Evolutionary conservation across 2,113 vertebrate species (phyloP).

Genomic region (Neodon shergylaensis): DNA sequence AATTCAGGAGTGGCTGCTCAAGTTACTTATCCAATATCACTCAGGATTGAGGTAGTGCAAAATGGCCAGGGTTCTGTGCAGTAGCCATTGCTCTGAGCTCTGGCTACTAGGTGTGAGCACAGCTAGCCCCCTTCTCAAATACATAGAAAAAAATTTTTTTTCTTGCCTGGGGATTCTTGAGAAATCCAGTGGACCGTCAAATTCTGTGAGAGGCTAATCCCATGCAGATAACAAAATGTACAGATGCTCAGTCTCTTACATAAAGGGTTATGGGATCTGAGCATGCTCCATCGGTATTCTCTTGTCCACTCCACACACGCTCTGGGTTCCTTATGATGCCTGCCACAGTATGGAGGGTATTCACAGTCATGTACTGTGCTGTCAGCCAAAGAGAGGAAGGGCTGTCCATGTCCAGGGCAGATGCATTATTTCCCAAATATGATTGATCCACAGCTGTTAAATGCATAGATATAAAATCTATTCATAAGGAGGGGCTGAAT

Average conservation of each 20-base stretch:
- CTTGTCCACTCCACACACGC: not conserved
- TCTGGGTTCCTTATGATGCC: not conserved
- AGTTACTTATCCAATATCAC: not conserved
- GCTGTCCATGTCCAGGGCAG: not conserved
- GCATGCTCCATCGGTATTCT: not conserved
- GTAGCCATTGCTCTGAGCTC: not conserved
- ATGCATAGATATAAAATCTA: not conserved
- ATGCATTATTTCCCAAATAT: not conserved
- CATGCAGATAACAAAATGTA: not conserved
- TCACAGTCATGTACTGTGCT: not conserved
- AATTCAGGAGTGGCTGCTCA: rapidly evolving
- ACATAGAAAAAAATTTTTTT: not conserved
- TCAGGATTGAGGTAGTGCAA: not conserved
- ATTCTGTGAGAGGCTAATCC: not conserved
- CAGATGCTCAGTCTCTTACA: not conserved
- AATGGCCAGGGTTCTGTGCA: not conserved
- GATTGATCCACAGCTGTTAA: not conserved
- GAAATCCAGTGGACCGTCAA: not conserved
- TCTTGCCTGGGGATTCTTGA: not conserved
- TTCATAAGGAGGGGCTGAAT: not conserved
- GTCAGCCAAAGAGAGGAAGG: not conserved
- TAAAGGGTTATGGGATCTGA: not conserved
- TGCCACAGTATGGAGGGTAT: not conserved
- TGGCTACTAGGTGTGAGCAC: not conserved
- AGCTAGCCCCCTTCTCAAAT: not conserved